phyloP scores from a whole-genome alignment of 2,113 vertebrate genomes.

The Corythoichthys haematopterus region DNA sequence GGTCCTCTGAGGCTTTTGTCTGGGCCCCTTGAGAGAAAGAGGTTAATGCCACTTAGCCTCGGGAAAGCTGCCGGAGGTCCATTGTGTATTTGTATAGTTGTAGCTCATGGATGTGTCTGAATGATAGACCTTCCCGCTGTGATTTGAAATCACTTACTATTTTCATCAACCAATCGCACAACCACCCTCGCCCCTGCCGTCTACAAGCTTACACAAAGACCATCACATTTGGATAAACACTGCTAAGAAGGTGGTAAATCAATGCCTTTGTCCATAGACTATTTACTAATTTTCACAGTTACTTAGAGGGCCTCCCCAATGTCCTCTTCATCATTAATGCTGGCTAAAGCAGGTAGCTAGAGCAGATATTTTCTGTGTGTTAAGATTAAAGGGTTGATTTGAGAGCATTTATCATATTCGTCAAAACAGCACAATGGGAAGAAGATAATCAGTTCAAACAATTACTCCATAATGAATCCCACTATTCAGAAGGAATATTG shows the following conservation, averaged over 20 bases:
- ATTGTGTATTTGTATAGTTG: constrained; percentile 24
- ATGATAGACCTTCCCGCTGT: constrained; percentile 21
- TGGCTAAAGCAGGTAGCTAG: background rate
- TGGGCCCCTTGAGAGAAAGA: constrained; percentile 65
- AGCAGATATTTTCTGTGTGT: background rate
- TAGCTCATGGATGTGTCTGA: constrained; percentile 14
- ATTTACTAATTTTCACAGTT: background rate
- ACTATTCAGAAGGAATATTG: no score
- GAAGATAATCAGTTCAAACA: background rate
- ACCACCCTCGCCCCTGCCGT: background rate
- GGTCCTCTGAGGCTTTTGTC: constrained; percentile 71
- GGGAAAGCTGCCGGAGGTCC: constrained; percentile 38
- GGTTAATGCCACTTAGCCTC: constrained; percentile 74
- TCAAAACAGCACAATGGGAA: background rate
- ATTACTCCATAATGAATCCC: no score
- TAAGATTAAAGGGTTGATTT: background rate
- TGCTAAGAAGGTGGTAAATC: constrained; percentile 3
- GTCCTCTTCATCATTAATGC: background rate
- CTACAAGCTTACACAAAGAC: constrained; percentile 9
- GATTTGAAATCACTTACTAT: constrained; percentile 50
- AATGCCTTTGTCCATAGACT: background rate
- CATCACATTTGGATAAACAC: constrained; percentile 10
- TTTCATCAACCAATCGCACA: constrained; percentile 19
- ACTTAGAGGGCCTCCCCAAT: background rate
- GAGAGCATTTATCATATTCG: background rate